Base-by-base conservation (phyloP, 2,888 invertebrate genomes). In the Tipula lateralis region DNA sequence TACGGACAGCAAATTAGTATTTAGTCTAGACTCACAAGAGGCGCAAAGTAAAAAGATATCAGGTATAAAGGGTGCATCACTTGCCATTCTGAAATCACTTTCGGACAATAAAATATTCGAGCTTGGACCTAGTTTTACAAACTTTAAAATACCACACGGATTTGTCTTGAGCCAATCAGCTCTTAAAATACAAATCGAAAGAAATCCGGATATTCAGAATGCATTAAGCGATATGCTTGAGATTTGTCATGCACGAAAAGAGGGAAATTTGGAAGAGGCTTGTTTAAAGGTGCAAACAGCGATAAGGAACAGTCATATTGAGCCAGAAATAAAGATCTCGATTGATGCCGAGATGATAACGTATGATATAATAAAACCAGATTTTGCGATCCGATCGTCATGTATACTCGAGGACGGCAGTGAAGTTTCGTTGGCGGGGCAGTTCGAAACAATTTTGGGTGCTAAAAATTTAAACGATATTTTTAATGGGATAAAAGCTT, bases 371-470 rank as follows among this genome's bases (percentile, higher is more conserved):
- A 89, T 86, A 39, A 84, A 90, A 83, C 86, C 90, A 84, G 90
- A 91, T 82, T 93, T 93, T 88, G 94, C 95, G 0, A 93, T 95
- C 0, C 90, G 95, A 87, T 95, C 95, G 1, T 91, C 91, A 86
- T 96, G 94, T 13, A 92, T 95, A 81, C 94, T 94, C 3, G 97
- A 97, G 90, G 96, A 97, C 89, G 93, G 94, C 6, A 93, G 94
- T 85, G 95, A 95, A 84, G 90, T 95, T 12, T 96, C 96, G 0
- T 94, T 95, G 2, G 96, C 96, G 0, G 96, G 96, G 0, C 96
- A 97, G 90, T 95, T 96, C 90, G 94, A 94, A 85, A 96, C 96
- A 0, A 92, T 94, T 85, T 91, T 97, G 2, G 95, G 96, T 0
- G 93, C 95, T 84, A 88, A 88, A 44, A 92, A 91, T 0, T 89